These are phyloP conservation scores for Struthio camelus DNA, from an alignment of 2,113 vertebrate genomes.

Conservation along the genomic window DNA sequence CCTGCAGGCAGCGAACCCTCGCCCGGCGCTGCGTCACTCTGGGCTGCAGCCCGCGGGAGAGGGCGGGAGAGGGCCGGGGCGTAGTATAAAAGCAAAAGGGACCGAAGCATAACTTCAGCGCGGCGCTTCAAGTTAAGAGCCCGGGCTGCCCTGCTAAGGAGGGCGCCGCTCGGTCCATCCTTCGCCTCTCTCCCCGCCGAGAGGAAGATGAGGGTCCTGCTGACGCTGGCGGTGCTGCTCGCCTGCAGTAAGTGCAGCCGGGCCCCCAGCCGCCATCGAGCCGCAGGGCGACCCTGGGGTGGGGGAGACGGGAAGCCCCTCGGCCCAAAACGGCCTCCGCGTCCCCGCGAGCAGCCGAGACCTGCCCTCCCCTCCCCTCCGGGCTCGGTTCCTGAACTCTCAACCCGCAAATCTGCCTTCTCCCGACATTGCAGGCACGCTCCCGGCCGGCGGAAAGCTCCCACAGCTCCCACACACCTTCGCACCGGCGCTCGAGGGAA, in stretches of 20 bases:
- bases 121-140: background rate
- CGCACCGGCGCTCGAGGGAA: conserved; percentile 21
- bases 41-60: background rate
- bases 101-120: background rate
- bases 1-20: background rate
- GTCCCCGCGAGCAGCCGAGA: too few relatives aligned
- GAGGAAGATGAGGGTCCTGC: conserved; percentile 55
- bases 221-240: background rate
- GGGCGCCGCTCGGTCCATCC: background rate
- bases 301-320: too few relatives aligned
- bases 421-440: background rate
- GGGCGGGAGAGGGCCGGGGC: background rate
- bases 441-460: background rate
- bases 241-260: conserved; percentile 30
- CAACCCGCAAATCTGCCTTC: background rate
- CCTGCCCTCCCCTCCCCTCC: background rate
- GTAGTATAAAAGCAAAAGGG: background rate
- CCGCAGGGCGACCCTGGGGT: too few relatives aligned
- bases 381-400: rapidly evolving
- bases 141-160: background rate
- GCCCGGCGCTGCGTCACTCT: background rate
- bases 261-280: background rate
- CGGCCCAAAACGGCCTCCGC: too few relatives aligned
- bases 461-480: background rate
- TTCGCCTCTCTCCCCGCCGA: background rate